Percentiles rank a stretch among this genome's conserved stretches.
phyloP scores from a whole-genome alignment of 2,113 vertebrate genomes.

The Vombatus ursinus region DNA sequence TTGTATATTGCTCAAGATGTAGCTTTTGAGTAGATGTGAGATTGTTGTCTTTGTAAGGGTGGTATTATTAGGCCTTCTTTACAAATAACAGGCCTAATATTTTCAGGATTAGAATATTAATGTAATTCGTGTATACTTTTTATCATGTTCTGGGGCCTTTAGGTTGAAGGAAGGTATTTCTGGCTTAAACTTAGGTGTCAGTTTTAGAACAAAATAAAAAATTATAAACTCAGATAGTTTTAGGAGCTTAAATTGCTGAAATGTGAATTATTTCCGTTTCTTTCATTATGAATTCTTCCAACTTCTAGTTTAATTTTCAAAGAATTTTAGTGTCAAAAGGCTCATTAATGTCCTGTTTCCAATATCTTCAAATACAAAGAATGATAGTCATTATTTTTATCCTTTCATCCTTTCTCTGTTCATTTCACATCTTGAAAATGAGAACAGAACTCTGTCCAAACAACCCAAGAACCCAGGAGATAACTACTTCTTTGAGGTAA shows the following conservation, averaged over 20 bases:
- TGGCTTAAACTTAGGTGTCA: conserved; percentile 45
- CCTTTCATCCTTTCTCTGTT: not conserved
- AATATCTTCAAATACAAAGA: not conserved
- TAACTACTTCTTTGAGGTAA: not conserved
- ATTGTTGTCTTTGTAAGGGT: conserved; percentile 13
- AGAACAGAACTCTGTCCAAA: conserved; percentile 6
- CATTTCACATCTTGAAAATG: conserved; percentile 16
- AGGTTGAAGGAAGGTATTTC: conserved; percentile 24
- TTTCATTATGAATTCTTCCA: conserved; percentile 9
- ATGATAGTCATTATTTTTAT: not conserved
- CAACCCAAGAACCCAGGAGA: not conserved
- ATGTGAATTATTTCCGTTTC: conserved; percentile 24
- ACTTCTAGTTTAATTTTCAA: not conserved
- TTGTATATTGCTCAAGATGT: not conserved
- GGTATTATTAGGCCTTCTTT: not conserved
- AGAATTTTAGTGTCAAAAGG: conserved; percentile 27
- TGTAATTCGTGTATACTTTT: conserved; percentile 9
- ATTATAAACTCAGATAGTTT: conserved; percentile 22
- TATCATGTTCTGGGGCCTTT: conserved; percentile 30
- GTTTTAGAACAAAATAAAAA: conserved; percentile 5
- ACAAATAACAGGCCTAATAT: not conserved
- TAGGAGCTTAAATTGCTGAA: not conserved
- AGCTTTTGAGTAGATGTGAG: not conserved
- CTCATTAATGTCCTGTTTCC: conserved; percentile 4
- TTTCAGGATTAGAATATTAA: not conserved